Evolutionary conservation across 2,797 vertebrate genomes (phyloP), one percentile per base, ranked within the genome.

Genomic region (Rachycentron canadum): DNA sequence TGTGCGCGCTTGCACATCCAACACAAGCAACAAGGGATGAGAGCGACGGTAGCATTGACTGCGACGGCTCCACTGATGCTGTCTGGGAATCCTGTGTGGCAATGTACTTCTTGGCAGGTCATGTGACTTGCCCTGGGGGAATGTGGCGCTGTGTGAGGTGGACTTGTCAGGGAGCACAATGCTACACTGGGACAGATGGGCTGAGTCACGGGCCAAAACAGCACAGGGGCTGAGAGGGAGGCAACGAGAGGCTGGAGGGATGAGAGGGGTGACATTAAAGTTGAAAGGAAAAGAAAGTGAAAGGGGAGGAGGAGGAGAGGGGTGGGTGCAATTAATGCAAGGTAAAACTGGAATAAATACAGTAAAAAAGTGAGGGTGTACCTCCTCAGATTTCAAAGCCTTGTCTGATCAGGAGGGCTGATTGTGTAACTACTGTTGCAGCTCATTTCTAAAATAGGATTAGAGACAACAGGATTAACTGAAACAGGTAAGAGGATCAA

Each of bases 181-280:
- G 86, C 87, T 73, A 79, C 62, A 82, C 73, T 79, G 86, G 81
- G 93, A 93, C 93, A 96, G 95, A 96, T 94, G 94, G 94, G 88
- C 85, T n/a, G 26, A 93, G 91, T 94, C 92, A 92, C 87, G 84
- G 90, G 6, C 0, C 81, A 82, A 78, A 81, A 84, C 77, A 83
- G 79, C 71, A 61, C 19, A 38, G 71, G 64, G 69, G 73, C 56
- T 25, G 79, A 84, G 73, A 82, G 70, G 71, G 55, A 76, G 79
- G 75, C 79, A 56, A 76, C 59, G 61, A 62, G 65, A 76, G 67
- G 58, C 53, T 3, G n/a, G 36, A 9, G 74, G 83, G 69, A 89
- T 65, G 57, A 74, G 45, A 75, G 79, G 43, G 64, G 64, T 9
- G 57, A 77, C 55, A 36, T 59, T 56, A 63, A 67, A 81, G 82